Evolutionary conservation across 2,113 vertebrate genomes (phyloP).

Genomic region (Toxostoma redivivum): DNA sequence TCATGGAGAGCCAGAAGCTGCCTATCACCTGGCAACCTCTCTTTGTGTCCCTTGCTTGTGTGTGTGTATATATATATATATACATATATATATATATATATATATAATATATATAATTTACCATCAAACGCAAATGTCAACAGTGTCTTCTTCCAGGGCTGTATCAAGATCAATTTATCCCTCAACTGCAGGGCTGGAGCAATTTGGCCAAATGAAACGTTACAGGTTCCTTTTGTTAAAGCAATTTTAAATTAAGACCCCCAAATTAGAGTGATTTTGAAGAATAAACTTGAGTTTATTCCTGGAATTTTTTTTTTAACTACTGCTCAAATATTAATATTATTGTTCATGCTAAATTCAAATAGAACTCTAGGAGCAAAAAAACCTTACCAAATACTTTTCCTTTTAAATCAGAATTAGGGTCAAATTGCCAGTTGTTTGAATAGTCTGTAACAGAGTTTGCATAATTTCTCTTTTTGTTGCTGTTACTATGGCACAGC

Average conservation of each 20-base stretch:
- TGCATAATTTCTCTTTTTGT: neutral
- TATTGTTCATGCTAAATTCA: neutral
- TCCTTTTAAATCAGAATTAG: neutral
- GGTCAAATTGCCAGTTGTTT: neutral
- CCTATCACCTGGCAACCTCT: neutral
- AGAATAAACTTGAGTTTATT: neutral
- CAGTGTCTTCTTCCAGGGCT: neutral
- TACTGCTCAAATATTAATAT: conserved; percentile 22
- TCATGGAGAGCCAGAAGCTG: neutral
- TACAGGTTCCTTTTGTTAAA: neutral
- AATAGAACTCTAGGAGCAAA: neutral
- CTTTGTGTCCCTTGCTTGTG: neutral
- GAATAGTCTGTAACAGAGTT: neutral
- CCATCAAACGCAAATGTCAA: conserved; percentile 38
- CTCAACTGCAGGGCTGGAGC: neutral
- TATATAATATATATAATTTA: neutral
- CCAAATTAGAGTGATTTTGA: neutral
- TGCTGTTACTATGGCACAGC: conserved; percentile 40
- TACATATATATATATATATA: neutral
- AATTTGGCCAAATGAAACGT: neutral
- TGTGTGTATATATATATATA: neutral
- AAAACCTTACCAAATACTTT: neutral
- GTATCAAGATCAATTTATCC: conserved; percentile 20
- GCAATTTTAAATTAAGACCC: neutral
- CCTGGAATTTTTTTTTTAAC: neutral